phyloP scores from a whole-genome alignment of 2,888 invertebrate species.

The Sphaeridia pumilis region DNA sequence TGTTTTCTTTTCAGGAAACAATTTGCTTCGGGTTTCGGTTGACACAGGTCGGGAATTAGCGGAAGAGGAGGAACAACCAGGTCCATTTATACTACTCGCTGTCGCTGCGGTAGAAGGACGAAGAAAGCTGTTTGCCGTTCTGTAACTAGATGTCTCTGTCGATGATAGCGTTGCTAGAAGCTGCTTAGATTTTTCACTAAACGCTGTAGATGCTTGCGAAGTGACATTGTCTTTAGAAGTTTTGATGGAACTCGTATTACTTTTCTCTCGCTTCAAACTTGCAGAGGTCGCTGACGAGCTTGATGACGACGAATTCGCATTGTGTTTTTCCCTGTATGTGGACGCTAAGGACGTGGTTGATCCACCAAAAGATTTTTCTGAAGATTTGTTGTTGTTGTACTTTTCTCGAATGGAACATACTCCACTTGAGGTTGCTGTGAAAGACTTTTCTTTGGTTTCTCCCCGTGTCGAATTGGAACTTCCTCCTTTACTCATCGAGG shows the following conservation, averaged over 20 bases:
- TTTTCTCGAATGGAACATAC: neutral
- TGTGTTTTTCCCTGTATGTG: conserved; percentile 4
- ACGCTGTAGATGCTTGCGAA: neutral
- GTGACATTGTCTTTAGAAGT: neutral
- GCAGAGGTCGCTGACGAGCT: neutral
- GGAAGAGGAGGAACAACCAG: neutral
- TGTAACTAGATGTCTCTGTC: neutral
- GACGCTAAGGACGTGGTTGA: neutral
- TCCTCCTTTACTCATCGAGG: neutral
- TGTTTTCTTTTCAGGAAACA: neutral
- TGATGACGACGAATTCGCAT: neutral
- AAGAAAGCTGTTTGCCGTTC: neutral
- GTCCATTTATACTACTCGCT: neutral
- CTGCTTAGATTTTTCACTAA: conserved; percentile 1
- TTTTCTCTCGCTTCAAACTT: conserved; percentile 15
- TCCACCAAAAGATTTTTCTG: neutral
- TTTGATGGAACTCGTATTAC: conserved; percentile 5
- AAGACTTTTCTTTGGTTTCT: neutral
- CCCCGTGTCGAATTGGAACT: neutral
- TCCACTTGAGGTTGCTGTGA: neutral
- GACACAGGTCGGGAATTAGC: neutral
- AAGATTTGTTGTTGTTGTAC: neutral
- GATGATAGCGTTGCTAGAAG: neutral
- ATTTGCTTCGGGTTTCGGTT: no score
- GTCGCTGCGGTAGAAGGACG: neutral